Evolutionary conservation across 2,113 vertebrate species (phyloP).

Genomic region (Muntiacus reevesi): DNA sequence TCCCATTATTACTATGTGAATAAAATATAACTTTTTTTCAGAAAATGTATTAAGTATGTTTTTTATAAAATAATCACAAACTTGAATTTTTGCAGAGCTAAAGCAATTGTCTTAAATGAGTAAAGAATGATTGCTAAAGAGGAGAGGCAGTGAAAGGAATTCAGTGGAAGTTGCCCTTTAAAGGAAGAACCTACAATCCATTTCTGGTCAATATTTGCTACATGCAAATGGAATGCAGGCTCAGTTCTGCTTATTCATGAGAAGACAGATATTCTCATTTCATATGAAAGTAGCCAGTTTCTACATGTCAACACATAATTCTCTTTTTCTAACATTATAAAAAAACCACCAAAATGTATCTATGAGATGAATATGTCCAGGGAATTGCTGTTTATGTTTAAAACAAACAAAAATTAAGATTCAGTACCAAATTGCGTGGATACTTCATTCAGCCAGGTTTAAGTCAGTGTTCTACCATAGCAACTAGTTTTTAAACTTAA

Average conservation of each 20-base stretch:
- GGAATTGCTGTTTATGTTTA: neutral
- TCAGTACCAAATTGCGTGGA: neutral
- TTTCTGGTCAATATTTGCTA: neutral
- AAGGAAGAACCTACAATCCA: neutral
- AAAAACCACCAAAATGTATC: neutral
- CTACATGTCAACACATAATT: neutral
- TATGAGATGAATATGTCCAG: neutral
- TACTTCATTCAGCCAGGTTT: neutral
- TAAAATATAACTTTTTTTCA: neutral
- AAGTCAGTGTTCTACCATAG: neutral
- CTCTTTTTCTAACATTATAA: neutral
- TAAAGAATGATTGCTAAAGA: neutral
- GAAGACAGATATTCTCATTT: neutral
- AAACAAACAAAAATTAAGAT: neutral
- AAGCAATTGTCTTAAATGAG: neutral
- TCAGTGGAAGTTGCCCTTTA: neutral
- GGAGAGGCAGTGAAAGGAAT: neutral
- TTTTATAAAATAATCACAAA: neutral
- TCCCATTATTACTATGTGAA: neutral
- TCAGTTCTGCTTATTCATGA: neutral
- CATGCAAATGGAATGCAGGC: neutral
- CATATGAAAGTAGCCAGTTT: neutral
- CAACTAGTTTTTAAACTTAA: neutral
- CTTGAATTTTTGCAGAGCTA: neutral
- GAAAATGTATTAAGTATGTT: neutral